Conservation (phyloP, 2,797 vertebrate species). For the Merluccius polli region DNA sequence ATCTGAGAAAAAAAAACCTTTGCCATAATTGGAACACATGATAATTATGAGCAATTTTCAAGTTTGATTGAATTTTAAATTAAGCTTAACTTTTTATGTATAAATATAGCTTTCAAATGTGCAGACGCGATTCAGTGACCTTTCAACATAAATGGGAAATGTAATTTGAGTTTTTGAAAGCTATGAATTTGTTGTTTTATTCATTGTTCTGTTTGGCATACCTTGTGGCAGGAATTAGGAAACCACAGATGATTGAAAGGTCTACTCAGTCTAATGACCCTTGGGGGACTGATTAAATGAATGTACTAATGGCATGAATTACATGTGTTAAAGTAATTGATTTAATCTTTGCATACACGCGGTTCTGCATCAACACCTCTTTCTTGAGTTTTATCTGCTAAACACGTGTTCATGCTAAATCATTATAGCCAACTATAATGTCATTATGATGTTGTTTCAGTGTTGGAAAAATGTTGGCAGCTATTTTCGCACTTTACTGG, state of each 20-base stretch:
- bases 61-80: background rate
- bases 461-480: background rate
- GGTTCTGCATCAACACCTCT: background rate
- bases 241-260: background rate
- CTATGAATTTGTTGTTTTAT: background rate
- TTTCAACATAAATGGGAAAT: background rate
- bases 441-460: background rate
- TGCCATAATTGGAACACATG: background rate
- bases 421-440: background rate
- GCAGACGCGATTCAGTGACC: background rate
- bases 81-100: background rate
- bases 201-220: background rate
- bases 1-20: background rate
- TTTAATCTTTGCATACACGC: background rate
- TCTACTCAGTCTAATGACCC: background rate
- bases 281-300: background rate
- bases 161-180: background rate
- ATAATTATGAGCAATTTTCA: conserved; percentile 1
- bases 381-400: background rate
- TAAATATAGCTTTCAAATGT: conserved; percentile 8
- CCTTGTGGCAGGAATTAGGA: background rate
- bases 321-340: background rate
- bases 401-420: background rate
- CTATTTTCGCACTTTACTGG: background rate
- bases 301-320: background rate